These are phyloP conservation scores for Periparus ater DNA, from an alignment of 2,797 vertebrate genomes.

Conservation along the genomic window DNA sequence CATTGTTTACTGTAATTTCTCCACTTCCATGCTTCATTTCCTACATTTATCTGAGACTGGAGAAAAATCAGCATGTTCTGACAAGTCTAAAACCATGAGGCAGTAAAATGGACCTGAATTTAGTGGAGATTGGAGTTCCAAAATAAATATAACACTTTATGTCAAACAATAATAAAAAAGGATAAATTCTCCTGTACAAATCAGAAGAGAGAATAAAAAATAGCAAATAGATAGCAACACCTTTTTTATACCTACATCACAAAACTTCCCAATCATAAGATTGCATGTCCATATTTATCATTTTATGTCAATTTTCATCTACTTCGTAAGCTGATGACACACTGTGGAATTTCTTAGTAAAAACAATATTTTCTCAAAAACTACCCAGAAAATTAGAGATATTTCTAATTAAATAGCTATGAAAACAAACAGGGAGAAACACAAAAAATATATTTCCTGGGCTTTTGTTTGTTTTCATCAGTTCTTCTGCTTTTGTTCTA, in stretches of 20 bases:
- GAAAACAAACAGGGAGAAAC: not conserved
- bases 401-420: slow-evolving; percentile 2
- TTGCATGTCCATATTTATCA: not conserved
- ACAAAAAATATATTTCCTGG: not conserved
- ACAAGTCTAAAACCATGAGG: slow-evolving; percentile 63
- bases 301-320: slow-evolving; percentile 27
- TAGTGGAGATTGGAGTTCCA: slow-evolving; percentile 58
- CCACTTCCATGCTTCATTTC: slow-evolving; percentile 72
- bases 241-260: slow-evolving; percentile 68
- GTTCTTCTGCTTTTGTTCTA: not conserved
- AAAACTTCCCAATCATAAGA: slow-evolving; percentile 32
- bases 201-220: slow-evolving; percentile 79
- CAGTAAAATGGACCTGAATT: slow-evolving; percentile 75
- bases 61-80: slow-evolving; percentile 73
- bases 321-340: not conserved
- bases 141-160: slow-evolving; percentile 75
- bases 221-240: slow-evolving; percentile 78
- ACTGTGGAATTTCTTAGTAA: not conserved
- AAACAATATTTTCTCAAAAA: slow-evolving; percentile 5
- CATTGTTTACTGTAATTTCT: slow-evolving; percentile 61
- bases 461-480: not conserved
- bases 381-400: slow-evolving; percentile 21
- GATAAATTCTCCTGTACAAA: slow-evolving; percentile 81
- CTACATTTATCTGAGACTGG: slow-evolving; percentile 59
- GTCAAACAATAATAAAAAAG: slow-evolving; percentile 76